These are phyloP conservation scores for Andrena fulva DNA, from an alignment of 2,888 invertebrate genomes.

Conservation along the genomic window DNA sequence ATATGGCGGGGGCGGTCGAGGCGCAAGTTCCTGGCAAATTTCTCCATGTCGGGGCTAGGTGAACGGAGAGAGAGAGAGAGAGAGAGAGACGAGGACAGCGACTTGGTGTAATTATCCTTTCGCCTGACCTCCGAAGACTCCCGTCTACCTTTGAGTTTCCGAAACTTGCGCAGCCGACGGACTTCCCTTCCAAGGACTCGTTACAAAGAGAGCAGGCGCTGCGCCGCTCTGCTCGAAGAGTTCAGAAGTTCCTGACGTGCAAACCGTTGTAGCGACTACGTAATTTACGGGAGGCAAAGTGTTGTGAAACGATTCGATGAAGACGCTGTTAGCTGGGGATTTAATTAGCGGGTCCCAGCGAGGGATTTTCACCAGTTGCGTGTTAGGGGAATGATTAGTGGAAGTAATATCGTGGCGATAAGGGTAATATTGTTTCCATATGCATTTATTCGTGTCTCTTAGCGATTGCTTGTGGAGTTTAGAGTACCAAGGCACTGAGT, in stretches of 20 bases:
- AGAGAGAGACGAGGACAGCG: neutral
- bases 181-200: slow-evolving; percentile 31
- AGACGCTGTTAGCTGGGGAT: neutral
- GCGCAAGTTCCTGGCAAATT: neutral
- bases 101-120: slow-evolving; percentile 39
- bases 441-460: too few species aligned
- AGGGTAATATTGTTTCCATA: too few species aligned
- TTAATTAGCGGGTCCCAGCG: neutral
- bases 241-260: slow-evolving; percentile 14
- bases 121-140: slow-evolving; percentile 17
- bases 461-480: too few species aligned
- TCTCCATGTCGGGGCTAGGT: neutral
- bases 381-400: neutral
- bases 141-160: slow-evolving; percentile 19
- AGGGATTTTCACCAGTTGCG: neutral
- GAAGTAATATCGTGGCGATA: too few species aligned
- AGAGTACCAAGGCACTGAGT: too few species aligned
- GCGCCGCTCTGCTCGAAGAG: neutral
- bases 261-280: neutral
- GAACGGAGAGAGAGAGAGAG: neutral
- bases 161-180: slow-evolving; percentile 28
- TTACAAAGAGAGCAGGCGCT: neutral
- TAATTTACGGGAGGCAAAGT: neutral
- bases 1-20: neutral
- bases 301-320: neutral